Percentiles rank a stretch among this genome's conserved stretches.
These are phyloP conservation scores for Hylaea fasciaria DNA, from an alignment of 2,888 invertebrate species.

Conservation along the genomic window DNA sequence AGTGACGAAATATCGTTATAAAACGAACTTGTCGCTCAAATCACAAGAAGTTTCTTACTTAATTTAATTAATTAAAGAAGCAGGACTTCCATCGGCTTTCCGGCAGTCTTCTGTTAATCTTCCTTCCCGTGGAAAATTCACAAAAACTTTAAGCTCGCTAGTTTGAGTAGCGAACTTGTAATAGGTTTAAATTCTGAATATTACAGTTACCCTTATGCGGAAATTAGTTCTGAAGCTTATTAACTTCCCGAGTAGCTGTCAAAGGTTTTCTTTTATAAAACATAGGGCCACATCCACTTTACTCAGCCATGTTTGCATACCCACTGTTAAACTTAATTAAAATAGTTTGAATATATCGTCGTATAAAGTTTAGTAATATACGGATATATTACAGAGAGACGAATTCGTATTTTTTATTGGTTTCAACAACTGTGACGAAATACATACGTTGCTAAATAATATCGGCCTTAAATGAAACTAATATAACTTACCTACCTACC, in stretches of 20 bases:
- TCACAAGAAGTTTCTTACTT: constrained; percentile 22
- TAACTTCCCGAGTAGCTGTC: constrained; percentile 3
- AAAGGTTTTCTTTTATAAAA: neutral
- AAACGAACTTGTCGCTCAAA: neutral
- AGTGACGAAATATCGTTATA: neutral
- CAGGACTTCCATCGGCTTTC: constrained; percentile 54
- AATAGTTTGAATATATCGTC: no score
- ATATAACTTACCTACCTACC: no score
- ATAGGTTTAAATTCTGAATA: constrained; percentile 74
- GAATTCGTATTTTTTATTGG: no score
- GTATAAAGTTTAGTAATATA: no score
- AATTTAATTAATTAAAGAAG: constrained; percentile 71
- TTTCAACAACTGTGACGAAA: no score
- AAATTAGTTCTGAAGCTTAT: constrained; percentile 46
- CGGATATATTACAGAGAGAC: no score
- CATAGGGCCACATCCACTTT: no score
- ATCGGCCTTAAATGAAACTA: no score
- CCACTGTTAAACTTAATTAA: no score
- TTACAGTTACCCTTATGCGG: constrained; percentile 49
- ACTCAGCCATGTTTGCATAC: no score
- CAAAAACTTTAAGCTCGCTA: constrained; percentile 76
- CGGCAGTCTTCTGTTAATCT: constrained; percentile 63
- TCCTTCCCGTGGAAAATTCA: constrained; percentile 69
- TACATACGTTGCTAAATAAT: no score
- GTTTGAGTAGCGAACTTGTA: constrained; percentile 69